Evolutionary conservation across 2,797 vertebrate genomes (phyloP).

Genomic region (Moxostoma hubbsi): DNA sequence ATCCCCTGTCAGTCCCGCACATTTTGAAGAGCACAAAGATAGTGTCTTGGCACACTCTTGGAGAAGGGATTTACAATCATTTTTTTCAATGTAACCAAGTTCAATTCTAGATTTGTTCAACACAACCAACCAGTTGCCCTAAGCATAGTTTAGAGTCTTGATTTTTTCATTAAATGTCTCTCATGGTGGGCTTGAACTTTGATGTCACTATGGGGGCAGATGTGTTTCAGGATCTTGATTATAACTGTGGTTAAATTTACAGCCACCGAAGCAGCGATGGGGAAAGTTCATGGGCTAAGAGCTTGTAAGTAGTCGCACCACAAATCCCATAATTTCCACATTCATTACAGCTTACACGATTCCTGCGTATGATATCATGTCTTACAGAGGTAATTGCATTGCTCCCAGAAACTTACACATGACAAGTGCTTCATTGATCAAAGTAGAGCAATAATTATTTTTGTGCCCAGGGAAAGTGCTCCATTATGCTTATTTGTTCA

Average conservation of each 20-base stretch:
- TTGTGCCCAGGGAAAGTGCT: not conserved
- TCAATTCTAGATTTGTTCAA: slow-evolving; percentile 3
- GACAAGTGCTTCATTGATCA: slow-evolving; percentile 6
- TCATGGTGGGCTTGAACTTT: slow-evolving; percentile 30
- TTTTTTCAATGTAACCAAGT: not conserved
- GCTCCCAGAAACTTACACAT: slow-evolving; percentile 61
- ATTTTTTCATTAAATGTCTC: slow-evolving; percentile 16
- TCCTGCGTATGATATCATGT: slow-evolving; percentile 72
- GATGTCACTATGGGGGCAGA: slow-evolving; percentile 54
- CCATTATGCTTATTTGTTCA: slow-evolving; percentile 4
- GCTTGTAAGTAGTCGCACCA: slow-evolving; percentile 75
- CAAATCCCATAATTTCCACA: slow-evolving; percentile 73
- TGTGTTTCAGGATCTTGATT: slow-evolving; percentile 56
- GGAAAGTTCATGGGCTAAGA: slow-evolving; percentile 73
- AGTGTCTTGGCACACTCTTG: too few relatives aligned
- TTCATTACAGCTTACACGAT: slow-evolving; percentile 71
- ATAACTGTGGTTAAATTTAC: slow-evolving; percentile 73
- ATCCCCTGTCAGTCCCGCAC: not conserved
- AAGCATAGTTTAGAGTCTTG: slow-evolving; percentile 5
- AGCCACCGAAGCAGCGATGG: slow-evolving; percentile 68
- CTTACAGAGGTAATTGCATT: slow-evolving; percentile 78
- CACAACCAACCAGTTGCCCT: not conserved
- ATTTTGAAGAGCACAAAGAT: too few relatives aligned
- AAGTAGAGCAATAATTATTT: not conserved
- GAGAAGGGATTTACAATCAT: too few relatives aligned